Conservation (phyloP, 2,888 invertebrate species). For the Taenaris catops region DNA sequence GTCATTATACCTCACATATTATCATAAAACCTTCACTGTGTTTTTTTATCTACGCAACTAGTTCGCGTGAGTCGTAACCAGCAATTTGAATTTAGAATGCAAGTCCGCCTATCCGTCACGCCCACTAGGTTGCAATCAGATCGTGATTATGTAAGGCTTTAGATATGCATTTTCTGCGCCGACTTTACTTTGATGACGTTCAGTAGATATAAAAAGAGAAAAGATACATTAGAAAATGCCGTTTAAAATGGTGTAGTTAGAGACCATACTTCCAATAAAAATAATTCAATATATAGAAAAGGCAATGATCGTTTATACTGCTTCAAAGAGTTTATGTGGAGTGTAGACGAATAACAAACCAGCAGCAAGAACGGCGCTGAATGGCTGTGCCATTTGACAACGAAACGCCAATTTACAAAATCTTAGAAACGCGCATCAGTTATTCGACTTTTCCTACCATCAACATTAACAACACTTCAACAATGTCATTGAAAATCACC, state of each 20-base stretch:
- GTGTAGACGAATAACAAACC: too few relatives aligned
- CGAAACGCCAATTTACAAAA: too few relatives aligned
- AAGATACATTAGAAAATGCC: background rate
- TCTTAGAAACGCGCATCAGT: too few relatives aligned
- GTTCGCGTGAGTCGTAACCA: slow-evolving; percentile 55
- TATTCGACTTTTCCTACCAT: too few relatives aligned
- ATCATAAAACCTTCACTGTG: slow-evolving; percentile 17
- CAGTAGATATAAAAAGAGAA: slow-evolving; percentile 23
- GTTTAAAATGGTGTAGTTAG: background rate
- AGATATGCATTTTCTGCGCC: slow-evolving; percentile 55
- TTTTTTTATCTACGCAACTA: slow-evolving; percentile 47
- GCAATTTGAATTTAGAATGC: slow-evolving; percentile 69
- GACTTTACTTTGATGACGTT: slow-evolving; percentile 32
- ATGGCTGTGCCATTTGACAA: too few relatives aligned
- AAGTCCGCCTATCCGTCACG: slow-evolving; percentile 53
- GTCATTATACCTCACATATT: slow-evolving; percentile 10
- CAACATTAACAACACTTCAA: too few relatives aligned
- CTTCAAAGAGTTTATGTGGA: too few relatives aligned
- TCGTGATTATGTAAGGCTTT: slow-evolving; percentile 52
- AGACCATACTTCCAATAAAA: too few relatives aligned
- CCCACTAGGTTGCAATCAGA: slow-evolving; percentile 64
- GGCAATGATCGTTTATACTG: too few relatives aligned
- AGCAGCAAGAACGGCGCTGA: too few relatives aligned
- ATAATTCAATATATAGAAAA: too few relatives aligned
- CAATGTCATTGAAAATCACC: too few relatives aligned